Evolutionary conservation across 2,888 invertebrate genomes (phyloP), one percentile per base, ranked within the genome.

Genomic region (Antheraea assamensis): DNA sequence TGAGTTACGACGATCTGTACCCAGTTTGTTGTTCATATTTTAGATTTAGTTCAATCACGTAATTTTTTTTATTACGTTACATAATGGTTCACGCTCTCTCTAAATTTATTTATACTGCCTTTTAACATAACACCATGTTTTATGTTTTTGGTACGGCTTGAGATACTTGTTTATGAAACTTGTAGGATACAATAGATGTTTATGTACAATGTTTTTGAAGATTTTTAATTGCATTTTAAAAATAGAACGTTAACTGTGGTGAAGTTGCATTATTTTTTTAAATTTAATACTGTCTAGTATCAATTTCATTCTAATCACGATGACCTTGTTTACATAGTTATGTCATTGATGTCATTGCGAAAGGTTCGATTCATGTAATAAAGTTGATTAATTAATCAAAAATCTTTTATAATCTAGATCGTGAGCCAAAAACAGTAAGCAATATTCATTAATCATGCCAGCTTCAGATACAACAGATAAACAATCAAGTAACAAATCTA

Each of bases 31-130:
- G 58, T 76, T 58, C 73, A 71, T 68, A 66, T 71, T 72, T 74
- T 71, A 55, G 71, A 76, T 79, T 79, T 81, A 82, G 83, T 81
- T 78, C 78, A 85, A 83, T 83, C 80, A 79, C 80, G 80, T 85
- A 81, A 83, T 85, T 77, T 75, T 8, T 79, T 80, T 83, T 85
- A 85, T 88, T 86, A 82, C 83, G 84, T 87, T 79, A 88, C 80
- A 75, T 77, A 78, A 82, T 74, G 76, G 81, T 81, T 85, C 58
- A 58, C 58, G 58, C 58, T 58, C 58, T 58, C 58, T 58, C 58
- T 24, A 58, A 84, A 82, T 83, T 83, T 80, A 77, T 79, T 82
- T 81, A 81, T 83, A 81, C 13, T 24, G 58, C 24, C 24, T 82
- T 80, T 75, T 52, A 30, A 42, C 49, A 52, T 30, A n/a, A n/a